A percentile compares a stretch with the other conserved stretches of the same genome.
Conservation (phyloP, 2,797 vertebrate genomes). For the Myripristis murdjan region DNA sequence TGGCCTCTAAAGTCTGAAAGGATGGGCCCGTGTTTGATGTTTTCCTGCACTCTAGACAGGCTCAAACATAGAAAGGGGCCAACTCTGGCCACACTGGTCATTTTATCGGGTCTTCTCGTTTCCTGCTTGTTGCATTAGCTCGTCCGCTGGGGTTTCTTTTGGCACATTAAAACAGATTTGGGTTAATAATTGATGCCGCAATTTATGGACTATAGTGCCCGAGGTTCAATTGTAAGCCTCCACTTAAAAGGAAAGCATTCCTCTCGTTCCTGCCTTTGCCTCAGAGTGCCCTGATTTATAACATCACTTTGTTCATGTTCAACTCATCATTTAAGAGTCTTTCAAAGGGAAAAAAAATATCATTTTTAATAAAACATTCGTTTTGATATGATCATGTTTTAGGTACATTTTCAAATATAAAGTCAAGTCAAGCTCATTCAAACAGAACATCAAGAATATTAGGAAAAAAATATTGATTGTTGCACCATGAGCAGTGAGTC, state of each 20-base stretch:
- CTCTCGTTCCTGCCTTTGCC: conserved; percentile 63
- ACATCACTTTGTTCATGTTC: conserved; percentile 60
- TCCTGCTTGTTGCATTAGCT: conserved; percentile 85
- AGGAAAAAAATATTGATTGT: conserved; percentile 64
- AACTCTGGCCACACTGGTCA: conserved; percentile 69
- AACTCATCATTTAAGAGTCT: conserved; percentile 64
- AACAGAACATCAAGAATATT: conserved; percentile 51
- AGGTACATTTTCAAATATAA: conserved; percentile 59
- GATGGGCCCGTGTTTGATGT: conserved; percentile 62
- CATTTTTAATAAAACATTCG: conserved; percentile 65
- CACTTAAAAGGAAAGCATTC: conserved; percentile 82
- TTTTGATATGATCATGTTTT: conserved; percentile 67
- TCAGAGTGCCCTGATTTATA: conserved; percentile 75
- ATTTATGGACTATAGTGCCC: conserved; percentile 83
- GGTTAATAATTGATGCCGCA: conserved; percentile 85
- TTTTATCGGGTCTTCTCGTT: conserved; percentile 76
- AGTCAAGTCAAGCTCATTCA: conserved; percentile 37
- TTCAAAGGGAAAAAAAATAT: conserved; percentile 49
- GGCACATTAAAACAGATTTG: conserved; percentile 86
- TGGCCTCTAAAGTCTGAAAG: conserved; percentile 60
- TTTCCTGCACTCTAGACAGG: conserved; percentile 73
- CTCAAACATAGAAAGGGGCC: conserved; percentile 47
- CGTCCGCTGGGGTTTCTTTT: conserved; percentile 79
- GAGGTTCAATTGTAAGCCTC: conserved; percentile 78
- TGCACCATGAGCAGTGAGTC: conserved; percentile 48